Base-by-base conservation (phyloP, 2,113 vertebrate genomes). In the Urocitellus parryii region DNA sequence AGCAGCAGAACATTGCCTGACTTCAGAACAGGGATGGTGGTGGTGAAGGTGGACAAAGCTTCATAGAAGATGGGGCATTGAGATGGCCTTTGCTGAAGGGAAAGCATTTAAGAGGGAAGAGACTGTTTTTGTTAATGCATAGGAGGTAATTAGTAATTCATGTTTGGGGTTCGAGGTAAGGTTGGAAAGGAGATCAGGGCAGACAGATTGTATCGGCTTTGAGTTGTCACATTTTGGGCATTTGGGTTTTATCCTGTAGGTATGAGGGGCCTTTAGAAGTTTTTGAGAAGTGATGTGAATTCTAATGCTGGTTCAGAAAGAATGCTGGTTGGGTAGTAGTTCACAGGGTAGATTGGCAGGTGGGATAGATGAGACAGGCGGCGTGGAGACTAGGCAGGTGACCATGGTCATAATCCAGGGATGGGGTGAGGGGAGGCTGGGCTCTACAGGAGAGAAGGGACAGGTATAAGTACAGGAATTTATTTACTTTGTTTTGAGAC, bases 1-100 rank as follows among this genome's bases (percentile, higher is more conserved):
- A 20, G 67, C 9, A 9, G 0, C 1, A 5, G 24, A 4, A 22
- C 17, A 6, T 27, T 10, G 65, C 13, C 4, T 48, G 2, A 2
- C 24, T 39, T 77, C 25, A 10, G 65, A 4, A 37, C 27, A 0
- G 20, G 37, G 5, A 34, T 14, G 58, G 56, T 24, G 34, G 1
- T 22, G 51, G 16, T 84, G 72, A 86, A 51, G 58, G n/a, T 24
- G 42, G 58, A 42, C 1, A 16, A 18, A 13, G 27, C 61, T 82
- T 51, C 1, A 5, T 11, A 74, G 51, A 58, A 34, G 34, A 77
- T 29, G 11, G 25, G 56, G 14, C 27, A 22, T 37, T 32, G 25
- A 20, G 37, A 17, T 48, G 56, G 39, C 25, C 51, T 16, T 45
- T 16, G 48, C 58, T 77, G 65, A 70, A 73, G 76, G 53, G 53